phyloP scores from a whole-genome alignment of 2,888 invertebrate genomes.

The Dione vanillae region DNA sequence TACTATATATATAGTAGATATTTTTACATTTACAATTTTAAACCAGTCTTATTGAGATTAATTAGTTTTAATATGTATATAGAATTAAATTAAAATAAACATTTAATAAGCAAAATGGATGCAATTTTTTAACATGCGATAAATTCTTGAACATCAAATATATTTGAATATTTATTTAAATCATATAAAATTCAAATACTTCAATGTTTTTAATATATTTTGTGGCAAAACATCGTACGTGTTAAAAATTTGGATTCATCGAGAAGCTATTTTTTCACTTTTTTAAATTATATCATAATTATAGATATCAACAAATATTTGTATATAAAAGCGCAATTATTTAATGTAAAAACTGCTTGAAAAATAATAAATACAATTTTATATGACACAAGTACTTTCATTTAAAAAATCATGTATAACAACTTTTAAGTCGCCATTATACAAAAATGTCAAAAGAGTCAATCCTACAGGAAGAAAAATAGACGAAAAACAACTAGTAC shows the following conservation, averaged over 20 bases:
- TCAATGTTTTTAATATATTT: not conserved
- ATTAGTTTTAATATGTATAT: constrained; percentile 26
- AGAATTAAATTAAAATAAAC: not conserved
- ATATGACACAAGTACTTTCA: constrained; percentile 24
- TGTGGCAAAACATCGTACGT: not conserved
- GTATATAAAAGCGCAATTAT: constrained; percentile 32
- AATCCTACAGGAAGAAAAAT: no score
- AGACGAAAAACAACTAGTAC: no score
- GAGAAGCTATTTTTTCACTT: not conserved
- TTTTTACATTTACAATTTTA: constrained; percentile 1
- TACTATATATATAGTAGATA: not conserved
- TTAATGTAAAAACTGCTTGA: constrained; percentile 41
- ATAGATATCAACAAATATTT: constrained; percentile 4
- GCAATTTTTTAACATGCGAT: constrained; percentile 5
- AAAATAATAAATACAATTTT: constrained; percentile 42
- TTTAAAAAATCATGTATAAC: not conserved
- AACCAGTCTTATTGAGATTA: constrained; percentile 31
- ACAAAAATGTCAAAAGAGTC: no score
- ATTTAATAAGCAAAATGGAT: not conserved
- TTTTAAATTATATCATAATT: constrained; percentile 11
- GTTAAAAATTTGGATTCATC: constrained; percentile 8
- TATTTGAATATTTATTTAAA: not conserved
- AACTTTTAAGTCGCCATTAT: no score
- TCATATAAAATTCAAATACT: not conserved
- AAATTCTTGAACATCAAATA: not conserved